Conservation (phyloP, 1,140 invertebrate genomes). For the Drosophila paulistorum region DNA sequence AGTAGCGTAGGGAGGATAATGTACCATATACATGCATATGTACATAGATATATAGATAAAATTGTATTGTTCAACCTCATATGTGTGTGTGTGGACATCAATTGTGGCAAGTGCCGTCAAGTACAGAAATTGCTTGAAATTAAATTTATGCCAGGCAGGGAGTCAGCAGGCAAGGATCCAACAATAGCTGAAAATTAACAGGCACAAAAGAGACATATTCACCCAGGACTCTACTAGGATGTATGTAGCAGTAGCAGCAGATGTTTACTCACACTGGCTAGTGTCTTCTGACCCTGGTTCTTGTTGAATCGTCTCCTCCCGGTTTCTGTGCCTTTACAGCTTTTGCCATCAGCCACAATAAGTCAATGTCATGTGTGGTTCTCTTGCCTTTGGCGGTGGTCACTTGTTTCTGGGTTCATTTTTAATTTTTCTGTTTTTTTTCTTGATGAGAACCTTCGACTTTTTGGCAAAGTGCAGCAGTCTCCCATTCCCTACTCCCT, state of each 20-base stretch:
- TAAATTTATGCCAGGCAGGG: constrained; percentile 70
- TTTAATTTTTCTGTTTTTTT: background rate
- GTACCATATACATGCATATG: constrained; percentile 15
- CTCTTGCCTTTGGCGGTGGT: constrained; percentile 16
- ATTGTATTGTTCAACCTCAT: constrained; percentile 19
- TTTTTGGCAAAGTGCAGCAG: constrained; percentile 25
- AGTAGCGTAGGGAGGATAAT: constrained; percentile 21
- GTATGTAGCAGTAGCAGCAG: background rate
- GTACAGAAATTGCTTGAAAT: constrained; percentile 72
- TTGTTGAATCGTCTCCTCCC: background rate
- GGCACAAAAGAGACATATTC: constrained; percentile 66
- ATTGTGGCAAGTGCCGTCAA: constrained; percentile 61
- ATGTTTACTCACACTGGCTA: constrained; percentile 35
- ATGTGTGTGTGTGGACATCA: constrained; percentile 32
- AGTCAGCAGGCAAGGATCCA: constrained; percentile 27
- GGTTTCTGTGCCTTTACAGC: constrained; percentile 8
- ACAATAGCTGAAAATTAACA: constrained; percentile 79
- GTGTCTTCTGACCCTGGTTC: constrained; percentile 1
- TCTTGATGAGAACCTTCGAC: constrained; percentile 23
- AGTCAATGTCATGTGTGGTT: constrained; percentile 64
- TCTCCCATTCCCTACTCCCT: background rate
- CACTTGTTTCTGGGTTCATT: constrained; percentile 1
- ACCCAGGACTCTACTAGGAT: constrained; percentile 32
- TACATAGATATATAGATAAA: background rate
- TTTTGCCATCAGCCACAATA: constrained; percentile 53